Conservation (phyloP, 2,113 vertebrate genomes). For the Muscicapa adusta region DNA sequence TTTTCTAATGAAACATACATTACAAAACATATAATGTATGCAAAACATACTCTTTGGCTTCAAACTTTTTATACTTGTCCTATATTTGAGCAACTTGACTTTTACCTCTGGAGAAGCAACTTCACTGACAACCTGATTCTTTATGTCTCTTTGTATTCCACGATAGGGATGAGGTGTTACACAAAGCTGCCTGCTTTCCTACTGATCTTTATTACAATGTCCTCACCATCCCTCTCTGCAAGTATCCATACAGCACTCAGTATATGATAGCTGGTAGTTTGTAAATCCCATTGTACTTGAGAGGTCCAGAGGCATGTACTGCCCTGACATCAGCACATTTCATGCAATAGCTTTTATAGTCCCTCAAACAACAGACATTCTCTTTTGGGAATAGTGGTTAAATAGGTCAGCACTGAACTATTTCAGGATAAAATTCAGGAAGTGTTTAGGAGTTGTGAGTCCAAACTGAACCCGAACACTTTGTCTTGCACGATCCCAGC, state of each 20-base stretch:
- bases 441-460: accelerated
- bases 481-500: not conserved
- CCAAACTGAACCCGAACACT: not conserved
- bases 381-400: not conserved
- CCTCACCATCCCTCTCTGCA: not conserved
- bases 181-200: not conserved
- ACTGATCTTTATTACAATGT: not conserved
- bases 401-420: not conserved
- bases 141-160: not conserved
- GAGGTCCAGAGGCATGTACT: not conserved
- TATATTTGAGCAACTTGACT: not conserved
- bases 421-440: not conserved
- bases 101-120: not conserved
- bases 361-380: not conserved
- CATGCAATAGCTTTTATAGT: not conserved
- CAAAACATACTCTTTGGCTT: not conserved
- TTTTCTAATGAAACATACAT: not conserved
- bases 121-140: not conserved
- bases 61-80: not conserved
- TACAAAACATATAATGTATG: too few relatives aligned
- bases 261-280: not conserved
- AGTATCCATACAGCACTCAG: not conserved
- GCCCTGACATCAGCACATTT: not conserved
- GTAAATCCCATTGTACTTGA: not conserved
- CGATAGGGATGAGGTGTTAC: accelerated